Evolutionary conservation across 2,797 vertebrate genomes (phyloP).

Genomic region (Atherinosoma microstoma): DNA sequence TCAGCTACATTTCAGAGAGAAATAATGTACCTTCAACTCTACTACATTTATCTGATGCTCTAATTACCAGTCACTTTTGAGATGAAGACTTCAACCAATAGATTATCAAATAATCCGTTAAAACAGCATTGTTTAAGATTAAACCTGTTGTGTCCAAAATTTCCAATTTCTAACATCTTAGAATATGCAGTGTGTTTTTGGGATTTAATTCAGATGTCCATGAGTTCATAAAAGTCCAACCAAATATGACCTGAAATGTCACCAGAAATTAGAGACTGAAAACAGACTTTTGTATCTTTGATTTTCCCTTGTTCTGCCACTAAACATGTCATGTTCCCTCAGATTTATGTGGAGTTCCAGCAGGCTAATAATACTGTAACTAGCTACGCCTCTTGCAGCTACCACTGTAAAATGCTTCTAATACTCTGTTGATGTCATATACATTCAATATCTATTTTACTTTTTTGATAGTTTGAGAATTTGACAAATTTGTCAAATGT

Average conservation of each 20-base stretch:
- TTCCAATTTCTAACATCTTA: background rate
- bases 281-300: background rate
- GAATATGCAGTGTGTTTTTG: no score
- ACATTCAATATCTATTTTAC: background rate
- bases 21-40: background rate
- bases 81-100: no score
- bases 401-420: background rate
- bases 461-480: background rate
- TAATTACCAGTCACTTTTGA: background rate
- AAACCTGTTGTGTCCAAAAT: no score
- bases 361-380: background rate
- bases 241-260: background rate
- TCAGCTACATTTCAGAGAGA: no score
- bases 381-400: background rate
- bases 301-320: background rate
- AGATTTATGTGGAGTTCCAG: background rate
- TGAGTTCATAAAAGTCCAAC: no score
- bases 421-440: background rate
- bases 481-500: background rate
- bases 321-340: background rate
- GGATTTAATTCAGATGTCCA: background rate
- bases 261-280: background rate
- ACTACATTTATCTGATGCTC: background rate
- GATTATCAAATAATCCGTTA: no score
- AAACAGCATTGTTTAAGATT: no score